Conservation (phyloP, 2,888 invertebrate genomes). For the Drosophila incognita region DNA sequence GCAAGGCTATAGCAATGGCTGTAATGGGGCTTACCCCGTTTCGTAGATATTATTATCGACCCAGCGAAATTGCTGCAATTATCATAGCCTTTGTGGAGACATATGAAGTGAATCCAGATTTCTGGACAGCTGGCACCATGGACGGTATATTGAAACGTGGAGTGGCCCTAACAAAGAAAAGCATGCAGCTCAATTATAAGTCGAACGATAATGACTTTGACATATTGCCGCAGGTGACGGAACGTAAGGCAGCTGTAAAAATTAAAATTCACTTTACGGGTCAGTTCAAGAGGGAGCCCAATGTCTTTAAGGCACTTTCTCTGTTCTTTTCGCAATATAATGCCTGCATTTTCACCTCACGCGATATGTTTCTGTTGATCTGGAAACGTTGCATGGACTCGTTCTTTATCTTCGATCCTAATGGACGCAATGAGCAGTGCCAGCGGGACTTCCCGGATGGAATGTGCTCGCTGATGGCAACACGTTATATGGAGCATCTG, state of each 20-base stretch:
- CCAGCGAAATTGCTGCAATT: conserved; percentile 78
- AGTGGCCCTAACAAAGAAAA: conserved; percentile 65
- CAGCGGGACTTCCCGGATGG: conserved; percentile 84
- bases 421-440: conserved; percentile 78
- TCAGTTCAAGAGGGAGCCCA: conserved; percentile 72
- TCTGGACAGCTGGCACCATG: conserved; percentile 79
- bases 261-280: conserved; percentile 77
- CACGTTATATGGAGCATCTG: conserved; percentile 77
- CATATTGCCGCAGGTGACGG: conserved; percentile 77
- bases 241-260: conserved; percentile 71
- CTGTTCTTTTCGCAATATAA: conserved; percentile 78
- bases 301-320: conserved; percentile 77
- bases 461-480: conserved; percentile 86
- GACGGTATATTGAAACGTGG: conserved; percentile 76
- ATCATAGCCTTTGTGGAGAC: conserved; percentile 81
- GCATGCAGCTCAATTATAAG: conserved; percentile 65
- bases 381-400: conserved; percentile 86
- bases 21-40: neutral
- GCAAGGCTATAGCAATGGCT: neutral
- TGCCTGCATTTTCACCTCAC: conserved; percentile 74
- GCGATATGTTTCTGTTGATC: conserved; percentile 77
- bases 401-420: conserved; percentile 89
- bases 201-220: conserved; percentile 72
- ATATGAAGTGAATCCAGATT: conserved; percentile 78
- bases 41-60: conserved; percentile 66